Evolutionary conservation across 2,113 vertebrate genomes (phyloP), one percentile per base, ranked within the genome.

Genomic region (Silurus glanis): DNA sequence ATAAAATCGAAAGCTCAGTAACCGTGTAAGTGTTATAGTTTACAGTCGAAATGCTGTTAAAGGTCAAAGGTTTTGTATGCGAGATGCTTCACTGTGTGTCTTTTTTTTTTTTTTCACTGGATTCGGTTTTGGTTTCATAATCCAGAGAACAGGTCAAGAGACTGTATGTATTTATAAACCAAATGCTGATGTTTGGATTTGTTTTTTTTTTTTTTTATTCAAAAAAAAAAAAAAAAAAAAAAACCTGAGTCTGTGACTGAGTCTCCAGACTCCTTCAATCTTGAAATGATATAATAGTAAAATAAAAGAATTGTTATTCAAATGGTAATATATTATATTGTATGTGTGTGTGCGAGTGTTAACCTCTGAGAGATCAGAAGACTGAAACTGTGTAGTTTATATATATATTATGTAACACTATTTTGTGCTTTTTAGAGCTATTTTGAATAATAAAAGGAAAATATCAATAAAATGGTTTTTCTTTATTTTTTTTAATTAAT

Each of bases 391-490:
- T 76, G 49, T 76, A 53, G 74, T 78, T 12, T 76, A 7, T 25
- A 55, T n/a, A 7, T 25, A 55, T n/a, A 25, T 1, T 0, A 37
- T 19, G 6, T 67, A 28, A 25, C n/a, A 85, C 72, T 75, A 55
- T 85, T 72, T 87, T 71, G 75, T 75, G 72, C n/a, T 86, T 84
- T 56, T 79, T 58, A 82, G 69, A 80, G 67, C 56, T 86, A 66
- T 88, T 86, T 88, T 90, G 84, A 84, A 72, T n/a, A 78, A 78
- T 82, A 88, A 88, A 87, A 72, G 10, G 12, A 66, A 84, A 6
- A 47, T 75, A n/a, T 53, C 16, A 75, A 79, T 67, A 5, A 58
- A 47, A 59, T 8, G 5, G 28, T 19, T 62, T 82, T 12, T 1
- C 1, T 49, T 49, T 23, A 0, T 21, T 6, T 17, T 37, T 37